A percentile compares a stretch with the other conserved stretches of the same genome.
These are phyloP conservation scores for Margarornis squamiger DNA, from an alignment of 2,797 vertebrate genomes.

Conservation along the genomic window DNA sequence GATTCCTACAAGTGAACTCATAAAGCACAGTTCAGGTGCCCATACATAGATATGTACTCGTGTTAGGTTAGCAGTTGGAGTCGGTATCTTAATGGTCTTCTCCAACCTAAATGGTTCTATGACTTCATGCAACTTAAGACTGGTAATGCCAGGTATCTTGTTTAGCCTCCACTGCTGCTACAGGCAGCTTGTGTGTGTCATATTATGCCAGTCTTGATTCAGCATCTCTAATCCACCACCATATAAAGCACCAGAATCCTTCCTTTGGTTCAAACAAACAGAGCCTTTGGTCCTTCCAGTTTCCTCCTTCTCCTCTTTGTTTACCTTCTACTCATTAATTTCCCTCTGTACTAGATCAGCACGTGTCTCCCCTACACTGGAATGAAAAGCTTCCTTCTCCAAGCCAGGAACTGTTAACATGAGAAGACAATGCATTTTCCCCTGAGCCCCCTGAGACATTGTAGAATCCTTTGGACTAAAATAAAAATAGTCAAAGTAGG, in stretches of 20 bases:
- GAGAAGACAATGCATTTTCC: background rate
- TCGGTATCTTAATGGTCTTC: background rate
- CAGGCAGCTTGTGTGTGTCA: background rate
- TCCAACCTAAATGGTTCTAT: background rate
- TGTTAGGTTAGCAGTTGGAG: background rate
- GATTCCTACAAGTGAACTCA: background rate
- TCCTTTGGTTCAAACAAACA: background rate
- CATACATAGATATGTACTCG: background rate
- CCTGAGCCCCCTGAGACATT: background rate
- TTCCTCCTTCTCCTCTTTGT: background rate
- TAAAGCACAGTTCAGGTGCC: background rate
- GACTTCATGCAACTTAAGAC: background rate
- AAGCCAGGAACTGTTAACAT: background rate
- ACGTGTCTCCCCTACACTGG: background rate
- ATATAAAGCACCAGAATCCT: background rate
- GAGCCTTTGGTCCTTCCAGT: background rate
- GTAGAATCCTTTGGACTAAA: background rate
- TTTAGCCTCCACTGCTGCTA: background rate
- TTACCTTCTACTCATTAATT: background rate
- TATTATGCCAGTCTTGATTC: background rate
- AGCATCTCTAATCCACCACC: background rate
- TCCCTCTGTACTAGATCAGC: background rate
- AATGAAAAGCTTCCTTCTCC: background rate
- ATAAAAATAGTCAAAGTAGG: background rate
- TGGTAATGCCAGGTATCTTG: background rate